These are phyloP conservation scores for Actenoides lindsayi DNA, from an alignment of 2,113 vertebrate genomes.

Conservation along the genomic window DNA sequence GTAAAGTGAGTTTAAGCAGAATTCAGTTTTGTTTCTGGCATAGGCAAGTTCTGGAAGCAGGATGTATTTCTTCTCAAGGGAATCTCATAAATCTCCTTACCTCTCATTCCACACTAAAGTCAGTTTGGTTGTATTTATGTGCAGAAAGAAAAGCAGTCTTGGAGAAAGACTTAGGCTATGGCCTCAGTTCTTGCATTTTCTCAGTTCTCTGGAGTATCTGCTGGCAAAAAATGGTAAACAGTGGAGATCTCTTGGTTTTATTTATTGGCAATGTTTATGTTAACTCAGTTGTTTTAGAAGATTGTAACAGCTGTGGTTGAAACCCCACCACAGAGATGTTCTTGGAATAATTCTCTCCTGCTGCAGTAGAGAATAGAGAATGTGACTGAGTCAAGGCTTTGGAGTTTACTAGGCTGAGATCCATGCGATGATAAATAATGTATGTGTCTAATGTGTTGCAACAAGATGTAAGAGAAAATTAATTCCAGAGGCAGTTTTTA, in stretches of 20 bases:
- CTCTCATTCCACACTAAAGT: background rate
- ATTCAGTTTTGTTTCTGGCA: background rate
- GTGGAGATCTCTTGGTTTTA: background rate
- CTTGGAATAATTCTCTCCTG: conserved; percentile 26
- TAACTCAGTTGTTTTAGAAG: background rate
- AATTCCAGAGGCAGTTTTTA: conserved; percentile 49
- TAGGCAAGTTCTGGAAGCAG: background rate
- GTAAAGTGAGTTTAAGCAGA: background rate
- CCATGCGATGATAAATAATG: conserved; percentile 38
- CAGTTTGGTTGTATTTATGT: background rate
- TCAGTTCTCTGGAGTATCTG: background rate
- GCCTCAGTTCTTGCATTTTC: background rate
- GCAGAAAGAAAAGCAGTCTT: background rate
- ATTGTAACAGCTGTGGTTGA: conserved; percentile 6
- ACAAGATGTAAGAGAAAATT: conserved; percentile 53
- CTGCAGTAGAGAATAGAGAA: background rate
- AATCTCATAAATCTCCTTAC: background rate
- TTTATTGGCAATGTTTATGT: conserved; percentile 9
- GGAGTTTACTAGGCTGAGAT: conserved; percentile 35
- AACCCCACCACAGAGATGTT: conserved; percentile 6
- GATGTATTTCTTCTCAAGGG: background rate
- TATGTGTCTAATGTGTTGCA: conserved; percentile 26
- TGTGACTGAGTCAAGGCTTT: conserved; percentile 6
- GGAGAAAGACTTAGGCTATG: background rate
- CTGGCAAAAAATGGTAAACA: background rate